Base-by-base conservation (phyloP, 2,113 vertebrate species). In the Gnathonemus echidnorhynchus region DNA sequence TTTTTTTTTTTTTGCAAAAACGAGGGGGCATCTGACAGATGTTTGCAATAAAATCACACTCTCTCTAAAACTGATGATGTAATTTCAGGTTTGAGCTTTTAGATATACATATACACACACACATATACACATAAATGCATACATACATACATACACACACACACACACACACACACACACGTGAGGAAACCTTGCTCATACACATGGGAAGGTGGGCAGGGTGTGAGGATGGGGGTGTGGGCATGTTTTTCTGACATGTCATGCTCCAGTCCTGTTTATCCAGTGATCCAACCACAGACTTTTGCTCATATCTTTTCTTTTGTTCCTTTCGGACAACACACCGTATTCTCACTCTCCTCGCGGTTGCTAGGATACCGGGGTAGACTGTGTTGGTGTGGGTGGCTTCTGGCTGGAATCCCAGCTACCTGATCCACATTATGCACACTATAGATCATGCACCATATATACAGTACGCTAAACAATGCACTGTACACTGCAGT, bases 321-420 rank as follows among this genome's bases (percentile, higher is more conserved):
- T 85, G 19, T 39, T 58, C 58, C 80, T 53, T 31, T 62, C 31
- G 46, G 52, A 53, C 35, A n/a, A 58, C 86, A 85, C 31, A 53
- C 31, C 62, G 49, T 80, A 77, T 87, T 90, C 86, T 52, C 85
- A 80, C 70, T 35, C 58, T 74, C 62, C 35, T 77, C 62, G 3
- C 31, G 42, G 89, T 90, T 90, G 89, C 89, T 56, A 53, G 86
- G 89, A 53, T 88, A 90, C 89, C n/a, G 86, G 31, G 21, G 48
- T n/a, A 45, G 46, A 74, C 39, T 80, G 17, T 50, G 46, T 24
- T 17, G 17, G 45, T 77, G 62, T 42, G 86, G 89, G 85, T 85
- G 9, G 85, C 24, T 52, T 31, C 70, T 39, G 80, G 80, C 89
- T 70, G 42, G 50, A 84, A 62, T 62, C 11, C 31, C 52, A 24